phyloP scores from a whole-genome alignment of 2,113 vertebrate genomes.

The Haliaeetus leucogaster region DNA sequence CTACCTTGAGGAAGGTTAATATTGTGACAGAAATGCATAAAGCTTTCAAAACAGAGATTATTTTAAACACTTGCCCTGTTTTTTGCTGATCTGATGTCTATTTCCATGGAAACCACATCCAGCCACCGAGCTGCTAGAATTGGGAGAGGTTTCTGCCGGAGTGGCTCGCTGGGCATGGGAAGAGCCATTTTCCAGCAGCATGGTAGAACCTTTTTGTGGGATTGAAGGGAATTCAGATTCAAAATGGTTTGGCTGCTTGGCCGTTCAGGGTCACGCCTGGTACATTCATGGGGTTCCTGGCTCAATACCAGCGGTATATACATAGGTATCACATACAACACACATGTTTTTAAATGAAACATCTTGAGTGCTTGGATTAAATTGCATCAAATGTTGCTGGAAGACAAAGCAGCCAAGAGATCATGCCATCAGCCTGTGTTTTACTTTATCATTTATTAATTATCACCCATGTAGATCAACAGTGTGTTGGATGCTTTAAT shows the following conservation, averaged over 20 bases:
- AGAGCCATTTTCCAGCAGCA: constrained; percentile 22
- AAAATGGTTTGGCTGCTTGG: not conserved
- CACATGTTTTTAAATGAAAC: not conserved
- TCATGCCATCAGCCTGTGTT: not conserved
- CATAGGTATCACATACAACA: rapidly evolving
- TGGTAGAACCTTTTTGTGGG: not conserved
- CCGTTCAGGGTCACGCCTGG: not conserved
- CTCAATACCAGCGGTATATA: rapidly evolving
- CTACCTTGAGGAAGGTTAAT: constrained; percentile 65
- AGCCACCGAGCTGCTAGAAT: constrained; percentile 59
- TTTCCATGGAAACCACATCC: constrained; percentile 81
- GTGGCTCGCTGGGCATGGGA: not conserved
- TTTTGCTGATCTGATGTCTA: constrained; percentile 70
- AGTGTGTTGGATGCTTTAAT: not conserved
- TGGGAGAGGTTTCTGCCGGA: constrained; percentile 48
- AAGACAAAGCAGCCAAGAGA: constrained; percentile 22
- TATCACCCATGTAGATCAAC: not conserved
- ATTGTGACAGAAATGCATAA: constrained; percentile 70
- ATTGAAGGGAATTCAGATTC: not conserved
- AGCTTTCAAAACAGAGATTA: constrained; percentile 77
- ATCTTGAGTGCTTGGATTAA: not conserved
- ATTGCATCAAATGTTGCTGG: not conserved
- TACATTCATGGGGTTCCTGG: rapidly evolving
- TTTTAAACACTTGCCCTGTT: constrained; percentile 67
- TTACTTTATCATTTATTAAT: not conserved